A percentile compares a stretch with the other conserved stretches of the same genome.
Conservation (phyloP, 2,888 invertebrate genomes). For the Boloria euphrosyne region DNA sequence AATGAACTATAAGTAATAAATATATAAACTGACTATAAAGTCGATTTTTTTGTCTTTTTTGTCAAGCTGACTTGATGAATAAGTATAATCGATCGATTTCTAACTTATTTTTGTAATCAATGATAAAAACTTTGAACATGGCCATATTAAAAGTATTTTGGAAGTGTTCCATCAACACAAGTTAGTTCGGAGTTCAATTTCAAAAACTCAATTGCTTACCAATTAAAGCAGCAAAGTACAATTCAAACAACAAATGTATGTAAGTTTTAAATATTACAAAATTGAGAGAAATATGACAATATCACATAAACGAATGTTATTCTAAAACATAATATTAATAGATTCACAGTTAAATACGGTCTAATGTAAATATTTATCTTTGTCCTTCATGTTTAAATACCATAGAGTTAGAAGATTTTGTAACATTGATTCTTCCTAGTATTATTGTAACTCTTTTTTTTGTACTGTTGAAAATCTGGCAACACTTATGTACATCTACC, state of each 20-base stretch:
- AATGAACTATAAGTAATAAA: neutral
- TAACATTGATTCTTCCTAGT: neutral
- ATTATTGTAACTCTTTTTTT: neutral
- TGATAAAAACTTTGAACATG: too few relatives aligned
- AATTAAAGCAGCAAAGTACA: conserved; percentile 21
- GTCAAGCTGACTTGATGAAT: too few relatives aligned
- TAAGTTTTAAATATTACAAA: conserved; percentile 13
- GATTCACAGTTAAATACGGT: conserved; percentile 51
- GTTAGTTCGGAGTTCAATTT: neutral
- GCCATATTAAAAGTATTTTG: too few relatives aligned
- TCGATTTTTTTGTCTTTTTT: neutral
- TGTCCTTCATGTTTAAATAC: conserved; percentile 42
- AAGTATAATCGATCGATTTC: too few relatives aligned
- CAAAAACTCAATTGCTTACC: neutral
- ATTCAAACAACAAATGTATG: conserved; percentile 11
- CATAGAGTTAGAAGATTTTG: conserved; percentile 33
- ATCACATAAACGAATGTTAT: conserved; percentile 37
- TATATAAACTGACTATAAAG: conserved; percentile 8
- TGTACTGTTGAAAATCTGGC: neutral
- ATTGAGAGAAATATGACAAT: conserved; percentile 39
- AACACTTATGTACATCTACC: neutral
- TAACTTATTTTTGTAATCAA: too few relatives aligned
- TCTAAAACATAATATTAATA: conserved; percentile 32
- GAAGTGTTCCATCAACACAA: too few relatives aligned
- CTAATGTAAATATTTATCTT: conserved; percentile 50